These are phyloP conservation scores for Rotaria macrura DNA, from an alignment of 2,888 invertebrate species.

Conservation along the genomic window DNA sequence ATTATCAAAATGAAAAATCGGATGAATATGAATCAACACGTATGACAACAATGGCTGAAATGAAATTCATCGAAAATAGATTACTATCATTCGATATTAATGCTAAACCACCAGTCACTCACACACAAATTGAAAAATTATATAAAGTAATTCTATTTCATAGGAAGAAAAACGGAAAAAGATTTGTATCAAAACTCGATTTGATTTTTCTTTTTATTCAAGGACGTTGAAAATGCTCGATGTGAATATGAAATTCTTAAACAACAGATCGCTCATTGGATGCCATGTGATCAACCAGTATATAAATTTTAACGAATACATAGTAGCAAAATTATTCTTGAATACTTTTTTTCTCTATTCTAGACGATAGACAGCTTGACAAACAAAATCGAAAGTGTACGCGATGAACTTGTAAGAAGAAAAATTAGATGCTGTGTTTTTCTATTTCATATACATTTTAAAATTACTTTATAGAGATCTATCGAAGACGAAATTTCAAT, in stretches of 20 bases:
- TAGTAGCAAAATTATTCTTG: neutral
- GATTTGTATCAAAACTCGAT: no score
- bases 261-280: neutral
- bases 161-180: no score
- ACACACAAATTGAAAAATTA: neutral
- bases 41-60: neutral
- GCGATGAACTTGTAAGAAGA: neutral
- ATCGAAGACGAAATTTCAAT: slow-evolving; percentile 9
- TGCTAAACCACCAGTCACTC: neutral
- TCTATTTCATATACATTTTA: no score
- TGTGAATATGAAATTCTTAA: slow-evolving; percentile 5
- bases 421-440: no score
- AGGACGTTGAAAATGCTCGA: neutral
- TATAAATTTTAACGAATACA: neutral
- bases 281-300: slow-evolving; percentile 6
- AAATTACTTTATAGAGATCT: neutral
- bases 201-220: no score
- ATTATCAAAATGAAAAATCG: neutral
- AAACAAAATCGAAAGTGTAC: neutral
- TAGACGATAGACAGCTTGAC: slow-evolving; percentile 19
- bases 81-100: slow-evolving; percentile 15
- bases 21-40: neutral
- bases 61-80: neutral
- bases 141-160: neutral
- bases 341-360: neutral